A percentile compares a stretch with the other conserved stretches of the same genome.
Evolutionary conservation across 2,113 vertebrate species (phyloP).

Genomic region (Cottus gobio): DNA sequence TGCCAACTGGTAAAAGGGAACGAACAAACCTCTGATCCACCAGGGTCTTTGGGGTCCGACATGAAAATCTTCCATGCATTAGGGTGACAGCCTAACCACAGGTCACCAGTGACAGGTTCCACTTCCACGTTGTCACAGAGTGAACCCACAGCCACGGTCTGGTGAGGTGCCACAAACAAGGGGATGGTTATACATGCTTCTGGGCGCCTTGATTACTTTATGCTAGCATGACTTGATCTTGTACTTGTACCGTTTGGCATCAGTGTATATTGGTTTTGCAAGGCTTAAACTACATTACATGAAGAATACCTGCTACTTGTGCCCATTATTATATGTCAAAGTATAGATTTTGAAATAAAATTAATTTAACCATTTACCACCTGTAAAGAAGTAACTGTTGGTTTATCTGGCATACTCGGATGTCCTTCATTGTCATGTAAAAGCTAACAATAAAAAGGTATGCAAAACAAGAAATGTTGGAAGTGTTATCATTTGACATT

Average conservation of each 20-base stretch:
- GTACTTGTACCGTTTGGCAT: neutral
- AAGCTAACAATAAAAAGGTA: neutral
- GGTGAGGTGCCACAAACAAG: conserved; percentile 6
- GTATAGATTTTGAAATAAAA: neutral
- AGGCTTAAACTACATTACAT: neutral
- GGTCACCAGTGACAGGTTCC: conserved; percentile 87
- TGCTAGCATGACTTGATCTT: neutral
- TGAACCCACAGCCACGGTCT: conserved; percentile 86
- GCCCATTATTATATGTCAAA: neutral
- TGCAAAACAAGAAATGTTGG: neutral
- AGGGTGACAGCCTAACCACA: conserved; percentile 92
- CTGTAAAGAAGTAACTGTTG: neutral
- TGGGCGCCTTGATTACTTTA: neutral
- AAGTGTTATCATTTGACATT: neutral
- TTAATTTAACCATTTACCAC: neutral
- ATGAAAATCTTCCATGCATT: conserved; percentile 81
- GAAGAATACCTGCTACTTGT: neutral
- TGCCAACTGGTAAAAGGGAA: neutral
- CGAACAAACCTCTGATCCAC: conserved; percentile 91
- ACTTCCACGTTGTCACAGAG: conserved; percentile 89
- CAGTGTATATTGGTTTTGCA: neutral
- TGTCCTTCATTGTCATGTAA: neutral
- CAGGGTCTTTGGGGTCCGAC: conserved; percentile 81
- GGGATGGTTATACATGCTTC: neutral
- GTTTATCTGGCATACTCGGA: neutral